Evolutionary conservation across 2,113 vertebrate species (phyloP).

Genomic region (Pollachius pollachius): DNA sequence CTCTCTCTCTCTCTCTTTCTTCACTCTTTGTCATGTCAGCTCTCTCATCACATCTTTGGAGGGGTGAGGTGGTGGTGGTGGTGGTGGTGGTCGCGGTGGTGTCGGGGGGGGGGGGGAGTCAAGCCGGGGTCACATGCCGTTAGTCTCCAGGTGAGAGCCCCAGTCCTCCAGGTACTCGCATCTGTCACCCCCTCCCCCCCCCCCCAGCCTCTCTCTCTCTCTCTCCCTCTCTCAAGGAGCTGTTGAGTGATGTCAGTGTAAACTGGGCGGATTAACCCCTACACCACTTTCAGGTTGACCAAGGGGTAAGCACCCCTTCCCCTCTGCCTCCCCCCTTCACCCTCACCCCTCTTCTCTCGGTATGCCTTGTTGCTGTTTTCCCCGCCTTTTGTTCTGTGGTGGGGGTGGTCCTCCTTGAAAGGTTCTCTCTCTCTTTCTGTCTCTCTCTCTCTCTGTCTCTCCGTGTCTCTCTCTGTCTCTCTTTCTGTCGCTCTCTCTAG

Average conservation of each 20-base stretch:
- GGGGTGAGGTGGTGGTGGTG: background rate
- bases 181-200: constrained; percentile 31
- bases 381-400: background rate
- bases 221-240: constrained; percentile 30
- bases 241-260: constrained; percentile 58
- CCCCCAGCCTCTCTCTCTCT: background rate
- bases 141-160: constrained; percentile 45
- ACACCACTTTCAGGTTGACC: constrained; percentile 58
- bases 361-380: background rate
- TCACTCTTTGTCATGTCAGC: background rate
- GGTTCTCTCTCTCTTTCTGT: no score
- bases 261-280: constrained; percentile 57
- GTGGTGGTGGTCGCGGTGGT: no score
- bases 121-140: constrained; percentile 14
- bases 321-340: constrained; percentile 30
- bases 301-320: constrained; percentile 24
- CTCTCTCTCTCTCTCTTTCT: constrained; percentile 7
- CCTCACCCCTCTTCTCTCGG: constrained; percentile 51
- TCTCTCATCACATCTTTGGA: background rate
- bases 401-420: no score
- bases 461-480: no score
- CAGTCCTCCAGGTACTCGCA: constrained; percentile 30
- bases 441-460: no score
- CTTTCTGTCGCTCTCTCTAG: no score
- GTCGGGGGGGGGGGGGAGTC: constrained; percentile 15